Evolutionary conservation across 2,113 vertebrate genomes (phyloP), one percentile per base, ranked within the genome.

Genomic region (Baryphthengus martii): DNA sequence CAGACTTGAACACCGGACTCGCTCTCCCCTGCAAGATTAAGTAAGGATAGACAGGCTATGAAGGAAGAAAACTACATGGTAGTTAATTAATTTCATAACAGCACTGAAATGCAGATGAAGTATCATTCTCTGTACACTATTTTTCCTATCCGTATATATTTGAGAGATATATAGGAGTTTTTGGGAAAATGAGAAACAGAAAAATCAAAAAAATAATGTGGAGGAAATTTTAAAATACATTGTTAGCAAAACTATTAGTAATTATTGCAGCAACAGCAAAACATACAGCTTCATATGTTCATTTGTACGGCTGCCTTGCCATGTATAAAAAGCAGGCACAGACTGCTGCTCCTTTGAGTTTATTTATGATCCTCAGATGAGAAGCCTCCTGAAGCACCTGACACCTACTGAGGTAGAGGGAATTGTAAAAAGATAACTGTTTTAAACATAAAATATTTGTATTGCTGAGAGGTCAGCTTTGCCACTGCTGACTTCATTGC

Each of bases 401-500:
- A 95, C 49, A 72, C 63, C 66, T 93, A 79, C 89, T 73, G 88
- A 95, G 75, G 53, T 72, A 93, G 85, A 87, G 35, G 56, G 28
- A 97, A 96, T 68, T 83, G 82, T 68, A 94, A 97, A 94, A 97
- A 97, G 90, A 93, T 96, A 97, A 97, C 90, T 91, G 58, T 96
- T 95, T 97, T 92, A 94, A 95, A 88, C 81, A 75, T 88, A 97
- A 96, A 97, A 96, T 96, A 96, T 96, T 97, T 96, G 62, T 94
- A 96, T 92, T 94, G 93, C 95, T 97, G 92, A 96, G 97, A 96
- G 89, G 94, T 97, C 93, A 98, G 85, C 85, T 95, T 96, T 96
- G 84, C 93, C 3, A 12, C 89, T 96, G 85, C 81, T 96, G 91
- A 96, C 91, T 96, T 97, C 89, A 92, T 96, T 88, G 91, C 63